Evolutionary conservation across 2,888 invertebrate genomes (phyloP).

Genomic region (Corbicula japonica): DNA sequence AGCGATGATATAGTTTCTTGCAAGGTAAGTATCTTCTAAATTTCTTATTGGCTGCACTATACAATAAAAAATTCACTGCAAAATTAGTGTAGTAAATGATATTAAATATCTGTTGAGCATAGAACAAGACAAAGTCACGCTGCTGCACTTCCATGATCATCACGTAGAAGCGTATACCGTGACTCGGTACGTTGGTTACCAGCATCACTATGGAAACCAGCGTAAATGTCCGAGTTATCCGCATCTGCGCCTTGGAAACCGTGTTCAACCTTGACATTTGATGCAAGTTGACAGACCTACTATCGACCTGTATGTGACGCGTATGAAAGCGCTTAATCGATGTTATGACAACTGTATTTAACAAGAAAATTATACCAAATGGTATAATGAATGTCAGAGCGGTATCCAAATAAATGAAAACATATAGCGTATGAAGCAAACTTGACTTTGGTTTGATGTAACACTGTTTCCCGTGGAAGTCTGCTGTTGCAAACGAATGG

Average conservation of each 20-base stretch:
- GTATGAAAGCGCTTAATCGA: constrained; percentile 3
- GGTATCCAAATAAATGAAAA: constrained; percentile 36
- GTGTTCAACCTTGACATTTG: not conserved
- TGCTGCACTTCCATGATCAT: constrained; percentile 11
- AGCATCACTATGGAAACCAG: constrained; percentile 23
- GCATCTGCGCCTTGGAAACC: constrained; percentile 30
- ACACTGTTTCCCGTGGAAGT: constrained; percentile 21
- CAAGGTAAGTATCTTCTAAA: constrained; percentile 7
- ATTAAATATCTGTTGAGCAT: constrained; percentile 26
- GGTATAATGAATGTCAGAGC: constrained; percentile 37
- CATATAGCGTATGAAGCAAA: constrained; percentile 5
- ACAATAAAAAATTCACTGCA: constrained; percentile 19
- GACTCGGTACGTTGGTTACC: constrained; percentile 44
- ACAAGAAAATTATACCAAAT: constrained; percentile 16
- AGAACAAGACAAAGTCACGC: not conserved
- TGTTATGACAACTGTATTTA: constrained; percentile 28
- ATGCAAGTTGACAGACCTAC: not conserved
- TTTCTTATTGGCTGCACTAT: constrained; percentile 14
- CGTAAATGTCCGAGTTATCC: constrained; percentile 36
- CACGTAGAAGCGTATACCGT: constrained; percentile 49
- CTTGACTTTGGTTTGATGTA: constrained; percentile 3
- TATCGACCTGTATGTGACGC: constrained; percentile 17
- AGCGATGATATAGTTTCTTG: not conserved
- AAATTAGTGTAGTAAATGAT: constrained; percentile 15
- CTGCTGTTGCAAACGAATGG: constrained; percentile 11